These are phyloP conservation scores for Herminia tarsipennalis DNA, from an alignment of 2,888 invertebrate species.

Conservation along the genomic window DNA sequence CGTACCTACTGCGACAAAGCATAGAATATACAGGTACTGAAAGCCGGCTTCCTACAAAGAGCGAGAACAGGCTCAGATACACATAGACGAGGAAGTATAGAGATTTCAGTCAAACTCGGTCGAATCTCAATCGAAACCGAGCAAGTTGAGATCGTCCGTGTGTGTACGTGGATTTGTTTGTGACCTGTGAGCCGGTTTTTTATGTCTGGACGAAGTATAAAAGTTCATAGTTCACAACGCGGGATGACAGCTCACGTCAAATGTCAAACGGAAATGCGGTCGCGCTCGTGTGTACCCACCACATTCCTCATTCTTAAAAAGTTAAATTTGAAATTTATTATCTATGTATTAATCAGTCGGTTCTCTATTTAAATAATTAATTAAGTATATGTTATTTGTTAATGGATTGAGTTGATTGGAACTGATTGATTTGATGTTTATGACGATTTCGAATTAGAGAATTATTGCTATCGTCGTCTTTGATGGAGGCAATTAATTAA, in stretches of 20 bases:
- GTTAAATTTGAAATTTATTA: conserved; percentile 21
- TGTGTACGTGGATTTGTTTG: too few relatives aligned
- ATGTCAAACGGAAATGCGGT: conserved; percentile 51
- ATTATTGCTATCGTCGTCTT: conserved; percentile 6
- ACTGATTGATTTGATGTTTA: conserved; percentile 33
- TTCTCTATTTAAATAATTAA: conserved; percentile 32
- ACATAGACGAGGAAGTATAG: too few relatives aligned
- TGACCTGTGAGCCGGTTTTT: too few relatives aligned
- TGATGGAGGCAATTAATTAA: conserved; percentile 1
- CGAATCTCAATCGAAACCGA: too few relatives aligned
- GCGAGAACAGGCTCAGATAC: too few relatives aligned
- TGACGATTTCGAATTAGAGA: conserved; percentile 20
- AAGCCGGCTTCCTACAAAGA: too few relatives aligned
- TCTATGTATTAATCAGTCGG: conserved; percentile 32
- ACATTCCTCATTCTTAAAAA: neutral
- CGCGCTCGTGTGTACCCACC: conserved; percentile 15
- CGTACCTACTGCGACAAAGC: conserved; percentile 4
- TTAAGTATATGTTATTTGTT: conserved; percentile 26
- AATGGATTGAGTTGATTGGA: conserved; percentile 33
- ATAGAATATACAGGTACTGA: too few relatives aligned
- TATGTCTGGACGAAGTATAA: conserved; percentile 48
- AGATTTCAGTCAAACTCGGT: too few relatives aligned
- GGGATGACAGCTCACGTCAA: conserved; percentile 44
- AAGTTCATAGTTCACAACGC: conserved; percentile 58
- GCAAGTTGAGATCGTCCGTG: too few relatives aligned